Evolutionary conservation across 2,888 invertebrate genomes (phyloP).

Genomic region (Trichogramma evanescens): DNA sequence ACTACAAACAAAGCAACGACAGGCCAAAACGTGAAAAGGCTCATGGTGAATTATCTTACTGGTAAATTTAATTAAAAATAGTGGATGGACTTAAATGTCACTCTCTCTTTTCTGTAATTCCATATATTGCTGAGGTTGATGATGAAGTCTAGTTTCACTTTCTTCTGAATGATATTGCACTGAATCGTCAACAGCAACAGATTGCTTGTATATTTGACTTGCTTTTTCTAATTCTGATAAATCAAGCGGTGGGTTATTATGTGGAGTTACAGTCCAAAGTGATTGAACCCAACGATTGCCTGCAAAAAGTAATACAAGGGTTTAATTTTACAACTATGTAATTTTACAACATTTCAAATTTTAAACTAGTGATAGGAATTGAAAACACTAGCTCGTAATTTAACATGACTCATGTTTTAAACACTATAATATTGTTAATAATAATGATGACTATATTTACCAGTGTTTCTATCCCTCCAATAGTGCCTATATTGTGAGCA

Average conservation of each 20-base stretch:
- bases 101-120: constrained; percentile 74
- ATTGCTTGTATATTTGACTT: constrained; percentile 31
- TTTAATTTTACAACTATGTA: neutral
- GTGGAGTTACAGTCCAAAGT: constrained; percentile 77
- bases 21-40: constrained; percentile 71
- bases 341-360: neutral
- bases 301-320: constrained; percentile 35
- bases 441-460: constrained; percentile 42
- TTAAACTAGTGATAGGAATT: neutral
- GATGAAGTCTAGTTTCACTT: constrained; percentile 19
- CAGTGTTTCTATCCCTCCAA: constrained; percentile 77
- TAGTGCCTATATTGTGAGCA: constrained; percentile 73
- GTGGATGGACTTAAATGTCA: constrained; percentile 57
- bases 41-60: constrained; percentile 47
- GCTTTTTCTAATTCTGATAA: constrained; percentile 58
- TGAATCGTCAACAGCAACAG: constrained; percentile 21
- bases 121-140: constrained; percentile 48
- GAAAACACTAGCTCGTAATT: no score
- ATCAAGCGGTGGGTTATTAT: constrained; percentile 75
- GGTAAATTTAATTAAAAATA: neutral
- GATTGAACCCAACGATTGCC: constrained; percentile 81
- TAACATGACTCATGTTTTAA: no score
- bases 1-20: constrained; percentile 69
- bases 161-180: constrained; percentile 42
- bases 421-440: neutral